Evolutionary conservation across 2,888 invertebrate species (phyloP).

Genomic region (Brenthis hecate): DNA sequence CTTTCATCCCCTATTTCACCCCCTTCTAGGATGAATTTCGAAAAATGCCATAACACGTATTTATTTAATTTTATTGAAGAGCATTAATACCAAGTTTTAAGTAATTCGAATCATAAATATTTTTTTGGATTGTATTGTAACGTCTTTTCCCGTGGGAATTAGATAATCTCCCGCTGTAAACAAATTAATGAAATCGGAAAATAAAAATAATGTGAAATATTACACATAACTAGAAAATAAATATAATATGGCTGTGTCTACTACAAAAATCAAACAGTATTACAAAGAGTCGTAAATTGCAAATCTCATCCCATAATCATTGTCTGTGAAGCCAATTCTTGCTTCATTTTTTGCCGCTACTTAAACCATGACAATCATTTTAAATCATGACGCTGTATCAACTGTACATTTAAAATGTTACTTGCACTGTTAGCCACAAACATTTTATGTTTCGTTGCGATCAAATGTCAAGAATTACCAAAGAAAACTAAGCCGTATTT

Average conservation of each 20-base stretch:
- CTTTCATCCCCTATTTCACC: no score
- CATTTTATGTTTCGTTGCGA: conserved; percentile 47
- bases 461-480: conserved; percentile 45
- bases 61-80: no score
- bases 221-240: not conserved
- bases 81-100: no score
- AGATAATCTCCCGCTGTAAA: no score
- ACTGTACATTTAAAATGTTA: conserved; percentile 76
- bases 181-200: no score
- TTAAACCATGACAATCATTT: conserved; percentile 63
- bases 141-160: no score
- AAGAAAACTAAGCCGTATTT: conserved; percentile 50
- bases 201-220: not conserved
- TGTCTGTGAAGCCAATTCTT: conserved; percentile 62
- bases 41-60: no score
- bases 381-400: conserved; percentile 66
- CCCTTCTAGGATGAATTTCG: no score
- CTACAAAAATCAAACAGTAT: conserved; percentile 15
- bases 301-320: conserved; percentile 67
- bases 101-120: no score
- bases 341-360: conserved; percentile 59
- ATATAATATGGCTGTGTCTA: no score
- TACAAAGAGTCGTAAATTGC: conserved; percentile 50
- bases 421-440: conserved; percentile 48
- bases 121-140: no score